These are phyloP conservation scores for Vulpes lagopus DNA, from an alignment of 2,113 vertebrate species.

Conservation along the genomic window DNA sequence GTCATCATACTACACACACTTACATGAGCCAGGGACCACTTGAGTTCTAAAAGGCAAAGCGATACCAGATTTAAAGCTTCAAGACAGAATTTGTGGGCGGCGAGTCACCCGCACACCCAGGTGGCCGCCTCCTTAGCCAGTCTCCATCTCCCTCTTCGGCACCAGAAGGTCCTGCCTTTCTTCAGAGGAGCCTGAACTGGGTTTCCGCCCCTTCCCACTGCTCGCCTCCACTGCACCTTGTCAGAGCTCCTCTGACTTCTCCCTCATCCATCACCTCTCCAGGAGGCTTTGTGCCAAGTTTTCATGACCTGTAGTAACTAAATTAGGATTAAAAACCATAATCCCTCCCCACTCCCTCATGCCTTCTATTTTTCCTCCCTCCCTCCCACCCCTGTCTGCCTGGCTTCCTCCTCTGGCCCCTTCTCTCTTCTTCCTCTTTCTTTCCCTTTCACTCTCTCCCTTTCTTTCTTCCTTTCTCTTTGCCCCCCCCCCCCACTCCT, in stretches of 20 bases:
- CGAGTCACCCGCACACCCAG: not conserved
- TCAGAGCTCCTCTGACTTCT: not conserved
- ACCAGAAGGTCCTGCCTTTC: not conserved
- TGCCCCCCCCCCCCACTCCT: rapidly evolving
- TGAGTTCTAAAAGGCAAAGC: not conserved
- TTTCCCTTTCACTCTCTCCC: not conserved
- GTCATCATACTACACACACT: not conserved
- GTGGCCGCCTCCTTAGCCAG: not conserved
- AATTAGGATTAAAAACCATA: not conserved
- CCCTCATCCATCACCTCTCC: not conserved
- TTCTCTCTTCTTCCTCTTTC: too few relatives aligned
- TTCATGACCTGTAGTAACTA: conserved; percentile 17
- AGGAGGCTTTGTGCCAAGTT: not conserved
- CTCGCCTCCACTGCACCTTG: not conserved
- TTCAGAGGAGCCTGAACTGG: not conserved
- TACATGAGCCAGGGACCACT: not conserved
- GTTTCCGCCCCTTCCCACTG: not conserved
- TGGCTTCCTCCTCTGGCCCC: rapidly evolving
- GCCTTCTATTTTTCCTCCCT: too few relatives aligned
- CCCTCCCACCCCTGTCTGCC: too few relatives aligned
- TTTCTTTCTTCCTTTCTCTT: too few relatives aligned
- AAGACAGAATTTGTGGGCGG: not conserved
- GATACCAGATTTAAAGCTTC: not conserved
- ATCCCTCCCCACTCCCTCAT: not conserved
- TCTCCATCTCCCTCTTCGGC: not conserved